phyloP scores from a whole-genome alignment of 53 echinoderm and acorn worm genomes.

The Astropecten irregularis region DNA sequence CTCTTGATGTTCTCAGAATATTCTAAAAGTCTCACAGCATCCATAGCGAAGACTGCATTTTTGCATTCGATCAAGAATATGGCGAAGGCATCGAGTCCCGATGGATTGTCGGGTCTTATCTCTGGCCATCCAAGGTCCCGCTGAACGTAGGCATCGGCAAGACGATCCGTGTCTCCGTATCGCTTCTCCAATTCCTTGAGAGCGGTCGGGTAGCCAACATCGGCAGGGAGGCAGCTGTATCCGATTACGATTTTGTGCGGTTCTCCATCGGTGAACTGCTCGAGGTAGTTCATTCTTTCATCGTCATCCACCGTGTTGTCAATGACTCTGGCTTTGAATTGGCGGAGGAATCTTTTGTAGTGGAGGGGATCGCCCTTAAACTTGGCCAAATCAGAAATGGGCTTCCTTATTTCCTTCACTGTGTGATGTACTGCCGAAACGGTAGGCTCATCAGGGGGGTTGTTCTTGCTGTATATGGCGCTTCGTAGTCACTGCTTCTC shows the following conservation, averaged over 20 bases:
- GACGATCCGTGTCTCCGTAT: conserved; percentile 56
- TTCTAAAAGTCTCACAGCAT: conserved; percentile 36
- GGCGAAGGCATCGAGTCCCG: conserved; percentile 51
- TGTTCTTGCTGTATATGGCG: neutral
- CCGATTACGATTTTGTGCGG: conserved; percentile 64
- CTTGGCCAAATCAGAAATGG: conserved; percentile 1
- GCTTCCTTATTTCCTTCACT: conserved; percentile 38
- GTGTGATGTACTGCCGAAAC: neutral
- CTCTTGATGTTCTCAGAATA: conserved; percentile 61
- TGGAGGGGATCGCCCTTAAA: conserved; percentile 31
- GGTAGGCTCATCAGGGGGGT: neutral
- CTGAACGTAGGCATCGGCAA: conserved; percentile 50
- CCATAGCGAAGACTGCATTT: conserved; percentile 30
- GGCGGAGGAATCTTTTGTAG: conserved; percentile 15
- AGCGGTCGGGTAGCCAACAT: conserved; percentile 38
- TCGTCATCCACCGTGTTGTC: conserved; percentile 45
- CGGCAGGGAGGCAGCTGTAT: conserved; percentile 48
- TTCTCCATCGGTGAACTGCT: conserved; percentile 67
- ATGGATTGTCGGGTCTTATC: conserved; percentile 58
- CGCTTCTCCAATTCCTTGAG: conserved; percentile 32
- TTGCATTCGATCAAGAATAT: conserved; percentile 55
- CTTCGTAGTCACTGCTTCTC: neutral
- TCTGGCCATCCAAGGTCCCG: conserved; percentile 54
- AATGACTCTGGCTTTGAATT: conserved; percentile 42
- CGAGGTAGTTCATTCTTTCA: conserved; percentile 60